phyloP scores from a whole-genome alignment of 2,113 vertebrate genomes.

The Fregata magnificens region DNA sequence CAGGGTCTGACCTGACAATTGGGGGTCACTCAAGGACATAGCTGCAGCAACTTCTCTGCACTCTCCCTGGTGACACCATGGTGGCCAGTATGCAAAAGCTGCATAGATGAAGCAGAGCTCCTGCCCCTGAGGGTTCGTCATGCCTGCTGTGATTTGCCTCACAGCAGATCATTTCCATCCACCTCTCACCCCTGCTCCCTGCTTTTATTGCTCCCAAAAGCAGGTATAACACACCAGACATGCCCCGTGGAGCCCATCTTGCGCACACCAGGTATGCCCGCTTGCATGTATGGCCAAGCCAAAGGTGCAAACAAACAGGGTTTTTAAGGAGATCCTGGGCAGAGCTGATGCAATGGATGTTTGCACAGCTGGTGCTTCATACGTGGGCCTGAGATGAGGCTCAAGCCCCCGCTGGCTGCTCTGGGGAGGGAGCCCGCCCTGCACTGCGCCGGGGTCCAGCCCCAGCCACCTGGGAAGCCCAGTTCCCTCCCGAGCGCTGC shows the following conservation, averaged over 20 bases:
- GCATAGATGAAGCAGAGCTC: not conserved
- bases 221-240: not conserved
- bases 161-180: not conserved
- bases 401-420: not conserved
- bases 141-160: not conserved
- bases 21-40: constrained; percentile 5
- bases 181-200: not conserved
- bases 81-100: not conserved
- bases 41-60: not conserved
- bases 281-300: fast-evolving
- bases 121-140: fast-evolving
- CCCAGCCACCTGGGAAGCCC: fast-evolving
- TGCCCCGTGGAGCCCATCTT: not conserved
- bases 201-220: not conserved
- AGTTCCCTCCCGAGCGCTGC: not conserved
- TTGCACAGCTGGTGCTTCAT: not conserved
- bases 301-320: not conserved
- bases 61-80: not conserved
- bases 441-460: fast-evolving
- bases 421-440: not conserved
- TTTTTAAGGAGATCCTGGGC: not conserved
- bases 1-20: not conserved
- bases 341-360: not conserved
- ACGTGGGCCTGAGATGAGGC: not conserved
- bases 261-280: fast-evolving